Conservation (phyloP, 1,140 invertebrate species). For the Lucilia sericata region DNA sequence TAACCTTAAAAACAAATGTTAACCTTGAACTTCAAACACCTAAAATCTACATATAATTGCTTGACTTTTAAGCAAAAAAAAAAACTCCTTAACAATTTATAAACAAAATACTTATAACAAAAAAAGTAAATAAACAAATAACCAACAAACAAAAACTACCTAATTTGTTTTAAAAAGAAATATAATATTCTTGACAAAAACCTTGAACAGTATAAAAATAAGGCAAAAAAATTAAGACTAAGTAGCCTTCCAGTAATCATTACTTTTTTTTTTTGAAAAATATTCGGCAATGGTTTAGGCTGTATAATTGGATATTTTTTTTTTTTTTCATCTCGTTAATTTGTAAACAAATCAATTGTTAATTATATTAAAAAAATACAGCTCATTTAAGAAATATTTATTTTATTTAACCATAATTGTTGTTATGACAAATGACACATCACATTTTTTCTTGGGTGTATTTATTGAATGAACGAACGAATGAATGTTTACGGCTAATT, state of each 20-base stretch:
- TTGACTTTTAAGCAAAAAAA: too few species aligned
- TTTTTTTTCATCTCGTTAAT: neutral
- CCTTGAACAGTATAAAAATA: neutral
- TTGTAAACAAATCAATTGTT: neutral
- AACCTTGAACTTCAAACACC: too few species aligned
- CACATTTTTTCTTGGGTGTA: too few species aligned
- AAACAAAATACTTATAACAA: too few species aligned
- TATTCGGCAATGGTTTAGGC: neutral
- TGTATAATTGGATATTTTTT: neutral
- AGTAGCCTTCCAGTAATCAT: neutral
- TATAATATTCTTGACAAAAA: too few species aligned
- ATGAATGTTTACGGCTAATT: neutral
- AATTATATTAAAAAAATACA: neutral
- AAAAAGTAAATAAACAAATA: too few species aligned
- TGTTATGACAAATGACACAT: neutral
- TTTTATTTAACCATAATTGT: neutral
- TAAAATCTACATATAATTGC: too few species aligned
- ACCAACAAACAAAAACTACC: too few species aligned
- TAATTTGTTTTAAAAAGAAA: too few species aligned
- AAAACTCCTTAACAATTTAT: too few species aligned
- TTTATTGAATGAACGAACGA: neutral
- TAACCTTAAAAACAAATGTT: too few species aligned
- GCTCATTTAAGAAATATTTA: too few species aligned
- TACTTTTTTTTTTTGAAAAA: neutral
- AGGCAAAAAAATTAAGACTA: neutral